phyloP scores from a whole-genome alignment of 2,888 invertebrate genomes.

The Stramonita haemastoma region DNA sequence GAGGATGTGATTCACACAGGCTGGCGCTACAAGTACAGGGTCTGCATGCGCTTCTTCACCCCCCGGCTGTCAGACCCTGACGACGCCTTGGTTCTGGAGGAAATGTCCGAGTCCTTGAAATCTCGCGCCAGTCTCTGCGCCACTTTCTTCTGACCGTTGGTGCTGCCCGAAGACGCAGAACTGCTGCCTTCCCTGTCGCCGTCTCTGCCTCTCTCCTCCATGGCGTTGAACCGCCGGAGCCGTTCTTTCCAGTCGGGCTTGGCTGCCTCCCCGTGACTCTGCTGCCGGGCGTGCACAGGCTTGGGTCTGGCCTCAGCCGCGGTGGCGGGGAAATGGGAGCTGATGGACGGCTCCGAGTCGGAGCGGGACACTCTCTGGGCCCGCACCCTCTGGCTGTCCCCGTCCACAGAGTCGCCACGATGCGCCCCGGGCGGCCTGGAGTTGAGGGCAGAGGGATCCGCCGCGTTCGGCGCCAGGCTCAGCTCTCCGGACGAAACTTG shows the following conservation, averaged over 20 bases:
- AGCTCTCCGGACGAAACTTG: neutral
- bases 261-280: conserved; percentile 11
- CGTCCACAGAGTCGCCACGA: neutral
- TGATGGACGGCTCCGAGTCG: conserved; percentile 53
- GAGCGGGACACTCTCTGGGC: conserved; percentile 55
- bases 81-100: conserved; percentile 48
- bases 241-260: conserved; percentile 42
- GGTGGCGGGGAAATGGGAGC: neutral
- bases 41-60: conserved; percentile 50
- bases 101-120: conserved; percentile 54
- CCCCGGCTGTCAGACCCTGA: conserved; percentile 37
- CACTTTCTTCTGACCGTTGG: conserved; percentile 27
- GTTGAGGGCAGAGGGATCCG: neutral
- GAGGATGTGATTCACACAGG: neutral
- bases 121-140: conserved; percentile 46
- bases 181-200: conserved; percentile 34
- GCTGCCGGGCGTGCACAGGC: neutral
- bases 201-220: conserved; percentile 13
- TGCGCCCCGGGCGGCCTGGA: neutral
- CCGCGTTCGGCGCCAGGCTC: neutral
- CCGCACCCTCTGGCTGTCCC: conserved; percentile 41
- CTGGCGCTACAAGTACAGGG: conserved; percentile 48
- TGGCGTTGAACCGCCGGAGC: conserved; percentile 29
- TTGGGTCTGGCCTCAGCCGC: neutral
- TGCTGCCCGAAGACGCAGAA: conserved; percentile 48